Percentiles rank a stretch among this genome's conserved stretches.
Evolutionary conservation across 2,888 invertebrate species (phyloP).

Genomic region (Standfussiana lucernea): DNA sequence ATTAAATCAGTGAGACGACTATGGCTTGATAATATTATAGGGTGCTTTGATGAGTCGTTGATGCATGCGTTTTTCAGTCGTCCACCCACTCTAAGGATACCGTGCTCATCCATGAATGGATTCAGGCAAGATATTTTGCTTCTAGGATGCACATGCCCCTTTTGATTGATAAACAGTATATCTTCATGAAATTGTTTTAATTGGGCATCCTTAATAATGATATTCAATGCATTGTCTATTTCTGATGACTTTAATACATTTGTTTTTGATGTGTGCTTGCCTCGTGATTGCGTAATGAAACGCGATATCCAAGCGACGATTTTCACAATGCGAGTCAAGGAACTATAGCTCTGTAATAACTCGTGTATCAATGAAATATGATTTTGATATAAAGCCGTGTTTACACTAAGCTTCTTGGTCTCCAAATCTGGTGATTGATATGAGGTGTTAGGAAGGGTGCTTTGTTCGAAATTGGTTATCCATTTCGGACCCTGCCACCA

Average conservation of each 20-base stretch:
- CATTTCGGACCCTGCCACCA: conserved; percentile 1
- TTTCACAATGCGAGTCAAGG: conserved; percentile 9
- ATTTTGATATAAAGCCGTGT: conserved; percentile 8
- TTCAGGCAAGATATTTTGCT: no score
- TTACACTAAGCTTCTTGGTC: not conserved
- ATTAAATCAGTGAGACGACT: not conserved
- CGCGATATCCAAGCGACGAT: conserved; percentile 2
- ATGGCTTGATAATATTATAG: no score
- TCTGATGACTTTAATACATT: conserved; percentile 2
- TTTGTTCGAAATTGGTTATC: not conserved
- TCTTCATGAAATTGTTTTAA: not conserved
- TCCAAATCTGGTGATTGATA: conserved; percentile 1
- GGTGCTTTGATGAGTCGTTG: no score
- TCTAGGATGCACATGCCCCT: no score
- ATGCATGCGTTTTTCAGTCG: no score
- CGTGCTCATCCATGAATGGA: no score
- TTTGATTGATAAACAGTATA: not conserved
- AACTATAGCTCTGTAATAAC: conserved; percentile 1
- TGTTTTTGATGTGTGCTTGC: not conserved
- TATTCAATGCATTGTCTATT: no score
- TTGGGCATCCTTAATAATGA: no score
- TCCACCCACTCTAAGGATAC: no score
- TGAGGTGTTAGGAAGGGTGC: not conserved
- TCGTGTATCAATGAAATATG: not conserved
- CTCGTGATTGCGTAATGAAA: not conserved